A percentile compares a stretch with the other conserved stretches of the same genome.
These are phyloP conservation scores for Hypsibius dujardini DNA, from an alignment of 1,140 invertebrate species.

Conservation along the genomic window DNA sequence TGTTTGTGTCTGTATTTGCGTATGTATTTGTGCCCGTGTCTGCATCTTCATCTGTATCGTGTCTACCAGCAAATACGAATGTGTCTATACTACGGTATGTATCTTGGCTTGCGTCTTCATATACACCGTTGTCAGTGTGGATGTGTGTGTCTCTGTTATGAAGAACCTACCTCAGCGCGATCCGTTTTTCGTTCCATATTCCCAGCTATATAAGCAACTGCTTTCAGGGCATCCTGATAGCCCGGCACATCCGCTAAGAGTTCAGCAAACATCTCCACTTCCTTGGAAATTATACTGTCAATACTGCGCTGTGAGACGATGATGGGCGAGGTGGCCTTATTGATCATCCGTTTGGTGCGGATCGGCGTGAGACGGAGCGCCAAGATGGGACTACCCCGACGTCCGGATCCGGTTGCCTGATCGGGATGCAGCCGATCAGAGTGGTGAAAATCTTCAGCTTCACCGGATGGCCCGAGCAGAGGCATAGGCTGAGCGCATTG, in stretches of 20 bases:
- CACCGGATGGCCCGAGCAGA: background rate
- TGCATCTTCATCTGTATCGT: too few relatives aligned
- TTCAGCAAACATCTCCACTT: conserved; percentile 11
- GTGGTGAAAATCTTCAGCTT: background rate
- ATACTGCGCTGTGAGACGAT: conserved; percentile 14
- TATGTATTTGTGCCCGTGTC: too few relatives aligned
- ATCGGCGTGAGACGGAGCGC: background rate
- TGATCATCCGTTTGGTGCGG: background rate
- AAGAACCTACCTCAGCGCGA: background rate
- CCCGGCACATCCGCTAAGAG: background rate
- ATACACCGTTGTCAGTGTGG: background rate
- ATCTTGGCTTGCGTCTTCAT: too few relatives aligned
- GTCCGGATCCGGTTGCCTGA: background rate
- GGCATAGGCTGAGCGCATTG: background rate
- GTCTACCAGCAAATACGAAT: background rate
- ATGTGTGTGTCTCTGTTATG: background rate
- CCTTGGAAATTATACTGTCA: background rate
- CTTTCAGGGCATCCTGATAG: conserved; percentile 9
- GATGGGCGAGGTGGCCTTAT: background rate
- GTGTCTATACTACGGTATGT: background rate
- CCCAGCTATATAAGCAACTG: conserved; percentile 1
- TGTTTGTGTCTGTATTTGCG: too few relatives aligned
- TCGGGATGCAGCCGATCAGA: background rate
- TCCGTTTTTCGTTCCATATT: conserved; percentile 14
- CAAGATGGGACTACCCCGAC: background rate